Evolutionary conservation across 2,888 invertebrate species (phyloP).

Genomic region (Saturnia japonica): DNA sequence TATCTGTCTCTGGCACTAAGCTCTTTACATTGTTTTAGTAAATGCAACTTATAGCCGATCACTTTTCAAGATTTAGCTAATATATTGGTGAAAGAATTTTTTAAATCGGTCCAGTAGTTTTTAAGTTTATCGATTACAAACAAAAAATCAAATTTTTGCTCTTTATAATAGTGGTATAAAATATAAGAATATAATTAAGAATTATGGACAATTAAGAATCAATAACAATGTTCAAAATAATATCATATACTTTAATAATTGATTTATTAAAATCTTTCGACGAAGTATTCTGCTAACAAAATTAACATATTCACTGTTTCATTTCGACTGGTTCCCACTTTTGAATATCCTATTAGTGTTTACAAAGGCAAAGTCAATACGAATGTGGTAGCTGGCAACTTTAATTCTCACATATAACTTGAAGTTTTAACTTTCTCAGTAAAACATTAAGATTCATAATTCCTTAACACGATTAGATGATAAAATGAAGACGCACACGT

Average conservation of each 20-base stretch:
- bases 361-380: constrained; percentile 78
- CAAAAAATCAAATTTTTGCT: too few relatives aligned
- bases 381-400: constrained; percentile 63
- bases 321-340: constrained; percentile 77
- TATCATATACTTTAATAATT: constrained; percentile 12
- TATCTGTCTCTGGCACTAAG: too few relatives aligned
- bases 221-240: background rate
- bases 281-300: constrained; percentile 53
- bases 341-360: constrained; percentile 80
- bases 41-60: too few relatives aligned
- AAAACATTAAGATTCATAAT: constrained; percentile 35
- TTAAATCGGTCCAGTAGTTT: too few relatives aligned
- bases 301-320: constrained; percentile 80
- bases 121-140: too few relatives aligned
- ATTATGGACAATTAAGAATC: too few relatives aligned
- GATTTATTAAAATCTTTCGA: constrained; percentile 33
- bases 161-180: too few relatives aligned
- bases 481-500: constrained; percentile 62
- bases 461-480: constrained; percentile 38
- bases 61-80: too few relatives aligned
- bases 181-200: too few relatives aligned
- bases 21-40: too few relatives aligned
- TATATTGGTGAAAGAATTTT: too few relatives aligned
- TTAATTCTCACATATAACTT: constrained; percentile 39
- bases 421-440: constrained; percentile 37